Percentiles rank a stretch among this genome's conserved stretches.
Evolutionary conservation across 2,113 vertebrate genomes (phyloP).

Genomic region (Gymnarchus niloticus): DNA sequence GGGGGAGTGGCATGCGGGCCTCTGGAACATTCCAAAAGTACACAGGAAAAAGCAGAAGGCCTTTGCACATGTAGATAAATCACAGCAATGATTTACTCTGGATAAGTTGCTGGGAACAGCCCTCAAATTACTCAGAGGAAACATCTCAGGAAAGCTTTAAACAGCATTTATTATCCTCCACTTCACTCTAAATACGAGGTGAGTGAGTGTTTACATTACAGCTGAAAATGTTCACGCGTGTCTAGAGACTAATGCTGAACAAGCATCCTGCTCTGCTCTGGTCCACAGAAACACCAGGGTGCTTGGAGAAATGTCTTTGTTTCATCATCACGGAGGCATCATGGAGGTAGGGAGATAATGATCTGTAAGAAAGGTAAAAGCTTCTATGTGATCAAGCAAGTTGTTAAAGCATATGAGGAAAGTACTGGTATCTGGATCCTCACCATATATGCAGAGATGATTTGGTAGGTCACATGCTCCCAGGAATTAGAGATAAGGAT

Average conservation of each 20-base stretch:
- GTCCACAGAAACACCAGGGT: background rate
- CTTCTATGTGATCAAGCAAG: background rate
- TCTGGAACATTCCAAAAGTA: background rate
- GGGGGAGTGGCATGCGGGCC: background rate
- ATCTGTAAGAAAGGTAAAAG: background rate
- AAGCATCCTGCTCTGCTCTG: background rate
- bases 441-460: background rate
- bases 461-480: background rate
- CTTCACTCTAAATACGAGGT: background rate
- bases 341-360: background rate
- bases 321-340: background rate
- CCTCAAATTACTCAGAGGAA: slow-evolving; percentile 30
- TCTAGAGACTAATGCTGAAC: background rate
- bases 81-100: background rate
- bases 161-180: slow-evolving; percentile 1
- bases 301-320: background rate
- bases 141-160: slow-evolving; percentile 29
- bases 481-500: background rate
- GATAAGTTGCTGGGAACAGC: background rate
- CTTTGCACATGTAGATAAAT: background rate
- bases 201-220: background rate
- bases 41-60: background rate
- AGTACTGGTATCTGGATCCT: background rate
- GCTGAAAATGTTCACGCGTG: background rate
- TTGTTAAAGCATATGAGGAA: background rate